Conservation (phyloP, 1,140 invertebrate genomes). For the Ceratoteleas bidentatus region DNA sequence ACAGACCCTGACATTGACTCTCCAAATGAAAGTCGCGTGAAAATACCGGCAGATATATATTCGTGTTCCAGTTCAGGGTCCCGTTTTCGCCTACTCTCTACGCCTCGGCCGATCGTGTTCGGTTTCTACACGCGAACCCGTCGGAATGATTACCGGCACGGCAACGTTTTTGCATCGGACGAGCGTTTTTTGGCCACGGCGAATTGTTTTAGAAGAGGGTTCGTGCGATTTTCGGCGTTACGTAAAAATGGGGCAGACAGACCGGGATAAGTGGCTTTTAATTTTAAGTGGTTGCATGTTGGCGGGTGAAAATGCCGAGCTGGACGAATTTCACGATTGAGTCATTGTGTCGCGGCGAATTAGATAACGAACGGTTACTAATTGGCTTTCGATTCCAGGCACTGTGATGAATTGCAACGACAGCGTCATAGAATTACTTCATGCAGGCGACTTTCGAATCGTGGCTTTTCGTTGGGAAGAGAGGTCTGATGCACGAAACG, state of each 20-base stretch:
- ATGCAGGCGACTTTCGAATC: constrained; percentile 23
- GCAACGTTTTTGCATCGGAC: constrained; percentile 19
- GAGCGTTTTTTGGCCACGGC: constrained; percentile 8
- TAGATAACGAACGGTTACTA: constrained; percentile 44
- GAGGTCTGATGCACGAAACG: constrained; percentile 11
- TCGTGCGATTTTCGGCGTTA: not conserved
- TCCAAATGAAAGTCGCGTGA: constrained; percentile 74
- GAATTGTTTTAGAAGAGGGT: constrained; percentile 14
- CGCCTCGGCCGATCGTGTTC: constrained; percentile 33
- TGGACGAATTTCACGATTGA: constrained; percentile 25
- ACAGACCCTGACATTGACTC: constrained; percentile 76
- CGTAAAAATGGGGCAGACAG: constrained; percentile 14
- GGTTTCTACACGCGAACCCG: constrained; percentile 41
- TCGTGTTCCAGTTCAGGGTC: constrained; percentile 54
- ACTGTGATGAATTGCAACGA: constrained; percentile 25
- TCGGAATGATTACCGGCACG: constrained; percentile 44
- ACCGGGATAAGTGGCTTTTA: constrained; percentile 19
- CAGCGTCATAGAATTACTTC: constrained; percentile 5
- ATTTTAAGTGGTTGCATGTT: not conserved
- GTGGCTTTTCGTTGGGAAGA: constrained; percentile 12
- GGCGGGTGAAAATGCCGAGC: constrained; percentile 19
- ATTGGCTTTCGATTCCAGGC: constrained; percentile 44
- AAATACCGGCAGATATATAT: constrained; percentile 65
- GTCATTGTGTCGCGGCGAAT: constrained; percentile 47
- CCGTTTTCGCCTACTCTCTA: constrained; percentile 48